These are phyloP conservation scores for Octodon degus DNA, from an alignment of 2,113 vertebrate genomes.

Conservation along the genomic window DNA sequence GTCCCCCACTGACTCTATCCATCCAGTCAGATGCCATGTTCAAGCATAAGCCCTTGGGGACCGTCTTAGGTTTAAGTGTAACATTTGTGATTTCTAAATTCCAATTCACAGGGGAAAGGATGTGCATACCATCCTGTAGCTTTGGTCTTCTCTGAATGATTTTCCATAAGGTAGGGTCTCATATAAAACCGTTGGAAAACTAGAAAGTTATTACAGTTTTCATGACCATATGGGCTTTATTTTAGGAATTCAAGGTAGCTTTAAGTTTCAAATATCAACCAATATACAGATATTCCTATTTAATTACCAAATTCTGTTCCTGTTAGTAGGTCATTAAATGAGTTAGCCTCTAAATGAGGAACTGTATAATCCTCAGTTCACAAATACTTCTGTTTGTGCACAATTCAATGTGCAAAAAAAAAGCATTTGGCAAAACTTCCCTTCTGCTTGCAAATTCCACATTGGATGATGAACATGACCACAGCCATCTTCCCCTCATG, in stretches of 20 bases:
- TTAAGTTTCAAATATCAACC: background rate
- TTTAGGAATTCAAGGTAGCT: background rate
- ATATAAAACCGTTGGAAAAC: background rate
- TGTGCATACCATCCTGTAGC: background rate
- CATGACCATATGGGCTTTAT: background rate
- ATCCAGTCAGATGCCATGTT: background rate
- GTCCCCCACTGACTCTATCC: background rate
- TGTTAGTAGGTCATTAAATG: background rate
- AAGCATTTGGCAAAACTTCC: background rate
- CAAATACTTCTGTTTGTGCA: background rate
- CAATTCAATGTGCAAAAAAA: background rate
- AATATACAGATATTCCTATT: background rate
- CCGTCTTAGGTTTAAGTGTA: background rate
- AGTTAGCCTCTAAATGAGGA: background rate
- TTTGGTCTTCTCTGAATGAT: slow-evolving; percentile 3
- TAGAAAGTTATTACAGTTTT: background rate
- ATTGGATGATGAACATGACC: background rate
- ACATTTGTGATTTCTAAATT: slow-evolving; percentile 15
- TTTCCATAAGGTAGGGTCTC: background rate
- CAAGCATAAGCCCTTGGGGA: background rate
- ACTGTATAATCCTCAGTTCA: too few relatives aligned
- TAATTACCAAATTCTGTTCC: background rate
- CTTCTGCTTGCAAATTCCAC: background rate
- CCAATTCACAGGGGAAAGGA: slow-evolving; percentile 29
- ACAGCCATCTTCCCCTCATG: background rate